Evolutionary conservation across 2,113 vertebrate genomes (phyloP), one percentile per base, ranked within the genome.

Genomic region (Orycteropus afer): DNA sequence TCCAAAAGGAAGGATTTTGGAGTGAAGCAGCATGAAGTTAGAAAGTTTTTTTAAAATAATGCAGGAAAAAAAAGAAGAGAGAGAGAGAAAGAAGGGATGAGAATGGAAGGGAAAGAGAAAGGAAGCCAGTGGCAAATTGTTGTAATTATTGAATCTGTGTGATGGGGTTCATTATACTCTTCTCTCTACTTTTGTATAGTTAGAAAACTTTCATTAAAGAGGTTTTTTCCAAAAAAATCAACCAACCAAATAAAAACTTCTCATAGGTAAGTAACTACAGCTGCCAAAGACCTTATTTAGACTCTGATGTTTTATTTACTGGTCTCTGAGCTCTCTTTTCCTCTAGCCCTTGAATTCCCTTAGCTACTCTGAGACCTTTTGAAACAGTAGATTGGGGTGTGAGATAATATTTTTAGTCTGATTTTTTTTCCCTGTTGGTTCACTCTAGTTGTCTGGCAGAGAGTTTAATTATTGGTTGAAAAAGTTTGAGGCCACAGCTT

Each of bases 201-300:
- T 86, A 92, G 77, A 94, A 65, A 94, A 40, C 34, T 84, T 95
- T 42, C n/a, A 76, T 82, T 82, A 0, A 63, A 76, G 17, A n/a
- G 65, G 13, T 67, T n/a, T n/a, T n/a, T n/a, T n/a, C n/a, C n/a
- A n/a, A n/a, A 17, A n/a, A 88, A 59, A 67, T 51, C 78, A 34
- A 9, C 3, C 34, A 40, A 59, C 37, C 20, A 65, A 40, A 32
- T 7, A 42, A 83, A 80, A 53, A 15, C 27, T 14, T 76, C 73
- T 82, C n/a, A 7, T 55, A 45, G 40, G 27, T 80, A 51, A 65
- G 55, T 79, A 83, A 83, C 47, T 20, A 32, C 37, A 90, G 42
- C 37, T 80, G 51, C 45, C 55, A 76, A 13, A 74, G 71, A 85
- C 77, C 80, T 45, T 79, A 34, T 18, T 84, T 79, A 86, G 90